These are phyloP conservation scores for Eupleurogrammus muticus DNA, from an alignment of 2,797 vertebrate species.

Conservation along the genomic window DNA sequence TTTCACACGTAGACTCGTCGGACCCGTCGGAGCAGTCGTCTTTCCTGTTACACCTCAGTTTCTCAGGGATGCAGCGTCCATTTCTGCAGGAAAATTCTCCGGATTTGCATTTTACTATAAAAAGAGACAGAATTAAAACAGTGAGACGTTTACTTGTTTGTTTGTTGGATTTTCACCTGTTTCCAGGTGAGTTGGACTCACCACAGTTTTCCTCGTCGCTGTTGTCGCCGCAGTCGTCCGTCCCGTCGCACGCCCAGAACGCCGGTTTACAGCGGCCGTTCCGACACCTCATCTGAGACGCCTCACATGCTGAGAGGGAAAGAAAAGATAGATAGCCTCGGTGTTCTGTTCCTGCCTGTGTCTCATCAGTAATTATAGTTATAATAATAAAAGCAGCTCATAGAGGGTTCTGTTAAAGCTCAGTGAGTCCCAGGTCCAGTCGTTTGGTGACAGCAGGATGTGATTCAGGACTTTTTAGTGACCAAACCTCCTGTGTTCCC, in stretches of 20 bases:
- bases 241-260: slow-evolving; percentile 88
- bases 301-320: slow-evolving; percentile 72
- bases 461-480: too few species aligned
- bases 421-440: too few species aligned
- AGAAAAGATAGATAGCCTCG: too few species aligned
- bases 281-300: slow-evolving; percentile 85
- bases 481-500: too few species aligned
- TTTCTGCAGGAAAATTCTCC: slow-evolving; percentile 84
- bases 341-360: neutral
- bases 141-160: neutral
- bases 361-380: too few species aligned
- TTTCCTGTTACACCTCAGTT: slow-evolving; percentile 78
- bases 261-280: slow-evolving; percentile 89
- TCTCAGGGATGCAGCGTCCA: slow-evolving; percentile 77
- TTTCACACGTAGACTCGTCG: slow-evolving; percentile 86
- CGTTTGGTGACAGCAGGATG: too few species aligned
- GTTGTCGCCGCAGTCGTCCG: slow-evolving; percentile 90
- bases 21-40: slow-evolving; percentile 88
- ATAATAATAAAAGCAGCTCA: too few species aligned
- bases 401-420: too few species aligned
- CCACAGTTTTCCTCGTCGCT: slow-evolving; percentile 89
- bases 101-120: slow-evolving; percentile 79
- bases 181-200: slow-evolving; percentile 66
- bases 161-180: too few species aligned
- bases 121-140: neutral